These are phyloP conservation scores for Drosophila chauvacae DNA, from an alignment of 1,140 invertebrate species.

Conservation along the genomic window DNA sequence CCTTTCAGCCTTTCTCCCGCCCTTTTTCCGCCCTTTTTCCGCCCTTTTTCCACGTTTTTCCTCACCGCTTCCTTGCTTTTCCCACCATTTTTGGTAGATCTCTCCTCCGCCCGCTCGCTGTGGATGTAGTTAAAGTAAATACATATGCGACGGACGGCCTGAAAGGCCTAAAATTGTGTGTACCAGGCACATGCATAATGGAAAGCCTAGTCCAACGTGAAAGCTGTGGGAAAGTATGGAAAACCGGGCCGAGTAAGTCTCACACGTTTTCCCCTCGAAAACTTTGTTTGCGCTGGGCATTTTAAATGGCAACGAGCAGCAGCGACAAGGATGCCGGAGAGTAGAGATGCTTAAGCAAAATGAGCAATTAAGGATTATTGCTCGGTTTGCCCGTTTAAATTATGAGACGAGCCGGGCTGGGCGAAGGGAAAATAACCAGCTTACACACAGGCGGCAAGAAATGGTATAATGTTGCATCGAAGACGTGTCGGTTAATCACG, in stretches of 20 bases:
- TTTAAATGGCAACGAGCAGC: conserved; percentile 56
- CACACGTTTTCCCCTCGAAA: conserved; percentile 53
- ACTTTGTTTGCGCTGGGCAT: conserved; percentile 79
- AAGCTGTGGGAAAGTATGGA: conserved; percentile 23
- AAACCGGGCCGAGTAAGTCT: conserved; percentile 58
- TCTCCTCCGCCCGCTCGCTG: background rate
- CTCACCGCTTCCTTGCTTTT: background rate
- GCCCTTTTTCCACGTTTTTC: conserved; percentile 3
- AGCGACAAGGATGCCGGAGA: conserved; percentile 17
- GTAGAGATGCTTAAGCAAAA: conserved; percentile 74
- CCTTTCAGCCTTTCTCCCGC: background rate
- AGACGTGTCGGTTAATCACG: conserved; percentile 30
- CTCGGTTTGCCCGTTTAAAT: conserved; percentile 75
- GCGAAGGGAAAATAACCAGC: conserved; percentile 26
- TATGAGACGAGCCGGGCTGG: conserved; percentile 53
- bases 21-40: background rate
- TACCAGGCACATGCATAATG: conserved; percentile 69
- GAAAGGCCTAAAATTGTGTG: conserved; percentile 76
- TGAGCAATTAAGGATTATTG: conserved; percentile 83
- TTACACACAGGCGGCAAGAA: conserved; percentile 17
- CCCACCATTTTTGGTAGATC: conserved; percentile 4
- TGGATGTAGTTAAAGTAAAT: conserved; percentile 59
- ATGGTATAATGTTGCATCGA: conserved; percentile 36
- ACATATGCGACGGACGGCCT: conserved; percentile 51
- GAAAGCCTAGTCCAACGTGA: conserved; percentile 52